Evolutionary conservation across 2,113 vertebrate genomes (phyloP).

Genomic region (Cebidichthys violaceus): DNA sequence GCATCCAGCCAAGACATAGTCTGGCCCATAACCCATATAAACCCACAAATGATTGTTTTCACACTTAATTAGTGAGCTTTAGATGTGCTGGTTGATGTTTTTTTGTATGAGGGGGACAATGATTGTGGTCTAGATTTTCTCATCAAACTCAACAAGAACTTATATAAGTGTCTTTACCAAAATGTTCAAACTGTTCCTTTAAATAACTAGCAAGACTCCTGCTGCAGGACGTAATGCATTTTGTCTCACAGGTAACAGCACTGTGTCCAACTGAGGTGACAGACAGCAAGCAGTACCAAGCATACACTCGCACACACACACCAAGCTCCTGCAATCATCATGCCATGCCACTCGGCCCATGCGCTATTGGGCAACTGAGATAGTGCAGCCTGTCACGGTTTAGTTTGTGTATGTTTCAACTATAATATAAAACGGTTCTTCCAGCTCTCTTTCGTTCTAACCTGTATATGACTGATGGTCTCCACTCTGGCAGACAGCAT

Average conservation of each 20-base stretch:
- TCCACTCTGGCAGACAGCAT: conserved; percentile 17
- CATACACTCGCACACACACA: neutral
- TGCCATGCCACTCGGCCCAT: neutral
- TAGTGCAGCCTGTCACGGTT: neutral
- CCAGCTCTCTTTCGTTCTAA: neutral
- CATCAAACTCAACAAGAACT: neutral
- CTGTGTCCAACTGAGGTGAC: neutral
- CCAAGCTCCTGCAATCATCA: neutral
- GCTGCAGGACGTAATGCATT: neutral
- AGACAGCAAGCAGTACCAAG: neutral
- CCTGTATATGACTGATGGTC: conserved; percentile 16
- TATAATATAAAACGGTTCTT: conserved; percentile 18
- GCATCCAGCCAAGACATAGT: neutral
- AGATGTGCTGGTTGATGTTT: neutral
- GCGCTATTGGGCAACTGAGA: conserved; percentile 4
- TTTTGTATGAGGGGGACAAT: too few species aligned
- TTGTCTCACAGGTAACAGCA: neutral
- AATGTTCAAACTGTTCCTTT: neutral
- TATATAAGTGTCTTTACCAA: neutral
- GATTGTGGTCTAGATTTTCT: neutral
- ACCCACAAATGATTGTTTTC: neutral
- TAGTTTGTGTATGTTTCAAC: conserved; percentile 29
- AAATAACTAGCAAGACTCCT: neutral
- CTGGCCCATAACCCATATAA: neutral
- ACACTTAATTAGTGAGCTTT: neutral